phyloP scores from a whole-genome alignment of 2,888 invertebrate species.

The Pristionchus exspectatus region DNA sequence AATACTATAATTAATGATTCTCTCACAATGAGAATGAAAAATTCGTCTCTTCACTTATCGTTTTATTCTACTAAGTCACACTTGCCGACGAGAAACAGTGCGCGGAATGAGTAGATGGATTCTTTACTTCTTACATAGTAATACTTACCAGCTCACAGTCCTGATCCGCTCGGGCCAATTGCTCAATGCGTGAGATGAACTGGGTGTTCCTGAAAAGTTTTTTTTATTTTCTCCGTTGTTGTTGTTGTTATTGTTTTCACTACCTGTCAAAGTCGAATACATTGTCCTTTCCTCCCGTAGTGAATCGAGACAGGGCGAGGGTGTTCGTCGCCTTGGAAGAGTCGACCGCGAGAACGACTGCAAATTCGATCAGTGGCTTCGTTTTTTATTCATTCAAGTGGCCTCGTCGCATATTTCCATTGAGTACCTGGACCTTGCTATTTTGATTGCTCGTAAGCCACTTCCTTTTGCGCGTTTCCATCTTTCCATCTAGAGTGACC shows the following conservation, averaged over 20 bases:
- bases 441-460: too few species aligned
- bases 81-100: too few species aligned
- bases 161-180: constrained; percentile 38
- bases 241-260: not conserved
- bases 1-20: too few species aligned
- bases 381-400: too few species aligned
- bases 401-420: too few species aligned
- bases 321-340: constrained; percentile 57
- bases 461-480: too few species aligned
- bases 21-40: not conserved
- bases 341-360: constrained; percentile 59
- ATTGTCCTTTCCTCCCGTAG: constrained; percentile 61
- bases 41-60: not conserved
- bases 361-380: too few species aligned
- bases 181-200: constrained; percentile 44
- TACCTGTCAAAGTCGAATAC: constrained; percentile 65
- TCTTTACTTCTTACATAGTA: not conserved
- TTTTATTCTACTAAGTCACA: too few species aligned
- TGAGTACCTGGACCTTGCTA: too few species aligned
- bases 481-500: too few species aligned
- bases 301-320: constrained; percentile 50
- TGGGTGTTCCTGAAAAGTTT: constrained; percentile 29
- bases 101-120: not conserved
- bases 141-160: constrained; percentile 31
- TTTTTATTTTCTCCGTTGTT: not conserved